A percentile compares a stretch with the other conserved stretches of the same genome.
These are phyloP conservation scores for Chloebia gouldiae DNA, from an alignment of 2,113 vertebrate genomes.

Conservation along the genomic window DNA sequence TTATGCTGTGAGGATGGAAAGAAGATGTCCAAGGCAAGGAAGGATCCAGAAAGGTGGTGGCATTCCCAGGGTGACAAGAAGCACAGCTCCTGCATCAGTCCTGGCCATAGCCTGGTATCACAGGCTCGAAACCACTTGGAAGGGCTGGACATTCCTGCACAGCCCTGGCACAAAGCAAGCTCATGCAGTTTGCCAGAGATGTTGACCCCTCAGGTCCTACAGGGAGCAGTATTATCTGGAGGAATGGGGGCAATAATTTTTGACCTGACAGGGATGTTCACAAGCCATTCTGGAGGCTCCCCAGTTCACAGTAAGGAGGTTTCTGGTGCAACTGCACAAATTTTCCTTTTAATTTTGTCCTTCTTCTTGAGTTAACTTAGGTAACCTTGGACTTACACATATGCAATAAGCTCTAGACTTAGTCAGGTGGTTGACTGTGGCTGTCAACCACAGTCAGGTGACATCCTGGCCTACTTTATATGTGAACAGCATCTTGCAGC, in stretches of 20 bases:
- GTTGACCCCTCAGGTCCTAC: neutral
- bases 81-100: neutral
- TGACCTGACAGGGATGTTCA: neutral
- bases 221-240: neutral
- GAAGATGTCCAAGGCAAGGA: neutral
- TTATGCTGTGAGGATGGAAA: neutral
- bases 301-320: neutral
- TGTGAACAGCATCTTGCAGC: neutral
- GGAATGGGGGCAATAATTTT: neutral
- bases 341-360: neutral
- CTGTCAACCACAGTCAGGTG: slow-evolving; percentile 15
- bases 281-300: neutral
- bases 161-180: neutral
- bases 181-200: no score
- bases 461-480: neutral
- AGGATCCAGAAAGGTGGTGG: neutral
- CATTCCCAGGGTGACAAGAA: neutral
- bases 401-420: neutral
- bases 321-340: neutral
- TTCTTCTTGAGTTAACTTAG: neutral
- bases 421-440: neutral
- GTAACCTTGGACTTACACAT: neutral
- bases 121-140: neutral
- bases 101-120: accelerated
- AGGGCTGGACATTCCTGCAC: neutral